Conservation (phyloP, 1,140 invertebrate species). For the Monomorium pharaonis region DNA sequence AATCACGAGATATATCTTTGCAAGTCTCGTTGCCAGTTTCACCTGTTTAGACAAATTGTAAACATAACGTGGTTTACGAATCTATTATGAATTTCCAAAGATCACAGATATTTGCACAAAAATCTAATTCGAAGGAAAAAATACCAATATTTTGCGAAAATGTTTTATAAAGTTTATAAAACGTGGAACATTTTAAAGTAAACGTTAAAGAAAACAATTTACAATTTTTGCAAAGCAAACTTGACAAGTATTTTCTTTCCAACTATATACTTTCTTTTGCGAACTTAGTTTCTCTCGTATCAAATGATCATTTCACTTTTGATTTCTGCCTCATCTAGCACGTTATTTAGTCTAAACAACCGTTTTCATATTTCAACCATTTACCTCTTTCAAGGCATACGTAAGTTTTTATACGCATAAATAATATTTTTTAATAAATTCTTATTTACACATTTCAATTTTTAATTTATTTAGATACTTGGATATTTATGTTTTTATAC, state of each 20-base stretch:
- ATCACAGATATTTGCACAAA: not conserved
- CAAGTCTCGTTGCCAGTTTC: not conserved
- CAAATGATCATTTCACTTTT: no score
- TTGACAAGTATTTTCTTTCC: not conserved
- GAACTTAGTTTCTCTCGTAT: not conserved
- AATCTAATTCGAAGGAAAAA: not conserved
- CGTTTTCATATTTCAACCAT: no score
- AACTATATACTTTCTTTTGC: not conserved
- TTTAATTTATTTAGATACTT: no score
- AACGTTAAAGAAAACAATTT: not conserved
- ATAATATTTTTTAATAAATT: no score
- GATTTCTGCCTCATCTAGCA: no score
- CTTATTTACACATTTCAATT: no score
- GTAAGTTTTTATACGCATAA: no score
- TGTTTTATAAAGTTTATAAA: not conserved
- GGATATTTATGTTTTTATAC: no score
- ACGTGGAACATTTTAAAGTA: not conserved
- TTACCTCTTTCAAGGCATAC: no score
- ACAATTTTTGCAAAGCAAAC: not conserved
- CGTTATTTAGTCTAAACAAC: no score
- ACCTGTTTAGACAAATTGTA: not conserved
- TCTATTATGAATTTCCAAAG: not conserved
- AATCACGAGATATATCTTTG: not conserved
- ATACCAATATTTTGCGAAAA: not conserved
- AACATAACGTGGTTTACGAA: not conserved